Evolutionary conservation across 2,113 vertebrate genomes (phyloP).

Genomic region (Nematolebias whitei): DNA sequence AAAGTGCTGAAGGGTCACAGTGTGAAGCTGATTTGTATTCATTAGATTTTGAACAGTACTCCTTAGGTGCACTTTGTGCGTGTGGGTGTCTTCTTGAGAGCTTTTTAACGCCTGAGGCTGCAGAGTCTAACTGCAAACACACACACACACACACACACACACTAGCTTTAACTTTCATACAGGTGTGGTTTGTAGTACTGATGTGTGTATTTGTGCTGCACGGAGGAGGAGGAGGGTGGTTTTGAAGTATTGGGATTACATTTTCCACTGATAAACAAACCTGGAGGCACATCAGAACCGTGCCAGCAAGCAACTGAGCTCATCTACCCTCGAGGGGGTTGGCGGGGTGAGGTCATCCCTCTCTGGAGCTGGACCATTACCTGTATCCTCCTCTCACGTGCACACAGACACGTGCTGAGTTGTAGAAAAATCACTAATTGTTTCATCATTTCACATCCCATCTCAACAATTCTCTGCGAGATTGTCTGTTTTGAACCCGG

Average conservation of each 20-base stretch:
- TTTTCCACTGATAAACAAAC: constrained; percentile 76
- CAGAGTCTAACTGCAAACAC: constrained; percentile 26
- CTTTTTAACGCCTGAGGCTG: constrained; percentile 35
- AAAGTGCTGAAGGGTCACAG: constrained; percentile 63
- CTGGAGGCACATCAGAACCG: constrained; percentile 61
- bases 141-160: too few species aligned
- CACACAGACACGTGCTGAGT: constrained; percentile 11
- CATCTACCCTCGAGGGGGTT: constrained; percentile 68
- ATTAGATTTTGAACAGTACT: constrained; percentile 55
- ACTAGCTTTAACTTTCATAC: constrained; percentile 38
- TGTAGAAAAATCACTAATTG: constrained; percentile 14
- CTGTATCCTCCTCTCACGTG: constrained; percentile 38
- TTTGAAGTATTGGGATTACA: constrained; percentile 64
- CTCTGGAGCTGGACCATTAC: constrained; percentile 71
- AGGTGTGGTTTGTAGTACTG: constrained; percentile 34
- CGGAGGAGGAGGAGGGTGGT: constrained; percentile 12
- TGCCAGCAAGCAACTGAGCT: constrained; percentile 75
- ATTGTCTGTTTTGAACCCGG: constrained; percentile 23
- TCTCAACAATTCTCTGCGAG: background rate
- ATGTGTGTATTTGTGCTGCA: constrained; percentile 39
- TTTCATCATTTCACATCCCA: background rate
- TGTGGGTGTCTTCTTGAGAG: constrained; percentile 30
- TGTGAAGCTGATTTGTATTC: constrained; percentile 71
- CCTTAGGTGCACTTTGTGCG: constrained; percentile 45
- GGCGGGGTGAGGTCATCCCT: constrained; percentile 79